A percentile compares a stretch with the other conserved stretches of the same genome.
Evolutionary conservation across 35 echinoderm and acorn worm species (phyloP).

Genomic region (Strongylocentrotus purpuratus): DNA sequence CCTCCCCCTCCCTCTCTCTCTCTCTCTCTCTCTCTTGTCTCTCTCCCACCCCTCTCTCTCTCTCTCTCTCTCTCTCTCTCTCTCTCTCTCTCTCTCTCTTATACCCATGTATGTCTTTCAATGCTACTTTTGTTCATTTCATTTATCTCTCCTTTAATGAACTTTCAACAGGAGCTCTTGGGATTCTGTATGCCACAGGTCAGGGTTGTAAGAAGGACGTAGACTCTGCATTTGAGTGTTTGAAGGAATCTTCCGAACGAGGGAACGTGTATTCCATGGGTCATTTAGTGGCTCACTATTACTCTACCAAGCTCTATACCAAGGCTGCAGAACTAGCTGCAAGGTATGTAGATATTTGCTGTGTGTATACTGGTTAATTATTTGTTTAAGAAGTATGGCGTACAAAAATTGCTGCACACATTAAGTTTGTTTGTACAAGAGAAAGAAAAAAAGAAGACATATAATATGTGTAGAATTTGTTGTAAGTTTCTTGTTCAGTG

Average conservation of each 20-base stretch:
- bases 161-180: slow-evolving; percentile 70
- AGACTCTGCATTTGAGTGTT: slow-evolving; percentile 89
- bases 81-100: neutral
- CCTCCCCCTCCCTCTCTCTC: neutral
- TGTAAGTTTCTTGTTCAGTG: no score
- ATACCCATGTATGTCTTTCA: neutral
- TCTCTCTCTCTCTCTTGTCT: no score
- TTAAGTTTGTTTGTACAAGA: no score
- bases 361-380: neutral
- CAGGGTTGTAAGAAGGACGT: slow-evolving; percentile 72
- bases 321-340: slow-evolving; percentile 92
- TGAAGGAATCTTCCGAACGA: slow-evolving; percentile 89
- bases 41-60: no score
- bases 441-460: no score
- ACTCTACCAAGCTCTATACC: slow-evolving; percentile 88
- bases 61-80: no score
- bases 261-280: slow-evolving; percentile 96
- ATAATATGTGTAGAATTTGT: no score
- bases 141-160: neutral
- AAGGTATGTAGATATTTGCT: slow-evolving; percentile 53
- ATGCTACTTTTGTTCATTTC: neutral
- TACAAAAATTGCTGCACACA: no score
- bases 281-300: slow-evolving; percentile 84
- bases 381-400: no score
- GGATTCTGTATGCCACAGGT: slow-evolving; percentile 93